Conservation (phyloP, 1,140 invertebrate genomes). For the Cardiocondyla obscurior region DNA sequence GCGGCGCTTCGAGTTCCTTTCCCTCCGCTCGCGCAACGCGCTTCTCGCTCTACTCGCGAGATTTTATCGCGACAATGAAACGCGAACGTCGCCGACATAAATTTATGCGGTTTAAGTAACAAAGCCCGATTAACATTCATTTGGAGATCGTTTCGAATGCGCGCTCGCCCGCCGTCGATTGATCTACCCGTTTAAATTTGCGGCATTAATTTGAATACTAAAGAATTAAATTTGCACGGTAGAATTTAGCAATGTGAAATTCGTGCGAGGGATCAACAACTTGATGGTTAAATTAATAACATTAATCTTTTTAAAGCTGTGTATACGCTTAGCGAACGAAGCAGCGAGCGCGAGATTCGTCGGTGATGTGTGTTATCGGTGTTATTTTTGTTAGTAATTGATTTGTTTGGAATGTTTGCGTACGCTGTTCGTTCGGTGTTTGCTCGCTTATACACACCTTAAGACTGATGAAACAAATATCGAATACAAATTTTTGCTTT, state of each 20-base stretch:
- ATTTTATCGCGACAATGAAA: conserved; percentile 31
- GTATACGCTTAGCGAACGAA: background rate
- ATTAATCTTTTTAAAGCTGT: background rate
- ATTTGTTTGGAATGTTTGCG: too few relatives aligned
- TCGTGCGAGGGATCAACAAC: background rate
- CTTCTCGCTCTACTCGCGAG: background rate
- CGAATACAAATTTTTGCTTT: too few relatives aligned
- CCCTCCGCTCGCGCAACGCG: background rate
- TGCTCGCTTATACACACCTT: too few relatives aligned
- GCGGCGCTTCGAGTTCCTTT: background rate
- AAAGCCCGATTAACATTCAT: background rate
- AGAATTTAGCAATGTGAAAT: background rate
- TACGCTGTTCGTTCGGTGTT: too few relatives aligned
- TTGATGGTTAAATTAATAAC: background rate
- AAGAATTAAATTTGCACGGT: background rate
- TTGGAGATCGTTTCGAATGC: background rate
- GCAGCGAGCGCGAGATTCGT: too few relatives aligned
- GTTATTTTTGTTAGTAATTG: too few relatives aligned
- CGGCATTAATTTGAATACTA: background rate
- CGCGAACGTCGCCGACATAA: background rate
- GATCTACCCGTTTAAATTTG: background rate
- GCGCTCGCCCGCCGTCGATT: background rate
- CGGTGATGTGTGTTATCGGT: too few relatives aligned
- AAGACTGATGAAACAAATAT: too few relatives aligned
- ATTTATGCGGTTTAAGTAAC: conserved; percentile 19